phyloP scores from a whole-genome alignment of 1,140 invertebrate genomes.

The Rhyzopertha dominica region DNA sequence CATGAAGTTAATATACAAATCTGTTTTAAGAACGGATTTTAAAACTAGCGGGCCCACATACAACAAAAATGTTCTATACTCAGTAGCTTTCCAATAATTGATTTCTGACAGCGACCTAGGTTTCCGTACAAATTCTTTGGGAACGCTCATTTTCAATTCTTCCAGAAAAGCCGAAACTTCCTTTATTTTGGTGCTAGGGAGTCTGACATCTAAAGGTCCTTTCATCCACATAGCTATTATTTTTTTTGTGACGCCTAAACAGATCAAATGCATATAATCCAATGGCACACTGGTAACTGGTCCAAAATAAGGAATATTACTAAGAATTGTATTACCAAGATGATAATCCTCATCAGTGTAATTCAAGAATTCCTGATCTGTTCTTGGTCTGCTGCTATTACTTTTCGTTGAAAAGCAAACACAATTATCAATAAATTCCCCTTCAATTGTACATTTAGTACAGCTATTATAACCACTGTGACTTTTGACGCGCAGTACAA shows the following conservation, averaged over 20 bases:
- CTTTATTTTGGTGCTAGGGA: conserved; percentile 2
- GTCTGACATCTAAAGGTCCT: conserved; percentile 4
- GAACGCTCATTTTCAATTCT: too few relatives aligned
- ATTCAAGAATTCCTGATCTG: conserved; percentile 9
- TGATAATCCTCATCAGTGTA: conserved; percentile 10
- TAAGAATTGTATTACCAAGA: not conserved
- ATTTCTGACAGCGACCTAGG: conserved; percentile 27
- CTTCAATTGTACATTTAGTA: conserved; percentile 14
- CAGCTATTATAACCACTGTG: conserved; percentile 17
- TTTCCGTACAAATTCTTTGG: conserved; percentile 22
- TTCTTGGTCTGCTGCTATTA: conserved; percentile 11
- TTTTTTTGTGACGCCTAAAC: conserved; percentile 11
- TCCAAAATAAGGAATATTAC: conserved; percentile 7
- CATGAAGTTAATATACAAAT: conserved; percentile 18
- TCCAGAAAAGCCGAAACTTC: conserved; percentile 1
- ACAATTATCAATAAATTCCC: conserved; percentile 16
- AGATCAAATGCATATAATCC: conserved; percentile 12
- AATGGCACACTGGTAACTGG: not conserved
- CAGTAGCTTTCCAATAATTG: conserved; percentile 39
- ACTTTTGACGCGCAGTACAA: conserved; percentile 13
- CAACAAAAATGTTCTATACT: conserved; percentile 36
- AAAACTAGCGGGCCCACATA: conserved; percentile 30
- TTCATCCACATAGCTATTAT: conserved; percentile 13
- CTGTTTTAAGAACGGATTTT: conserved; percentile 8
- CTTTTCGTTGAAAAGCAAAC: too few relatives aligned